Percentiles rank a stretch among this genome's conserved stretches.
phyloP scores from a whole-genome alignment of 2,113 vertebrate genomes.

The Chauna torquata region DNA sequence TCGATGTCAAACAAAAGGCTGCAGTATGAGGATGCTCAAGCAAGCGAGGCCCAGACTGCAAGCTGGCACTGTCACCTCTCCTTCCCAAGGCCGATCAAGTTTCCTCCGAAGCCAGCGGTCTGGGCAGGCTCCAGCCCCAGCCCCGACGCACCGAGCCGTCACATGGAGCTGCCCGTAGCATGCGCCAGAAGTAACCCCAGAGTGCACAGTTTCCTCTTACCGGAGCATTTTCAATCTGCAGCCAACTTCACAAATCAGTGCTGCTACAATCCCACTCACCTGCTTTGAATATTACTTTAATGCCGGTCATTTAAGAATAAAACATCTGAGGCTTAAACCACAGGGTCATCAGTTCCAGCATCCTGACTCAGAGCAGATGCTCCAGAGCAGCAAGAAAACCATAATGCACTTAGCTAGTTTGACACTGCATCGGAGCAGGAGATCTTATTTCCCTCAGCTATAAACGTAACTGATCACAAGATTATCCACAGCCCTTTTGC shows the following conservation, averaged over 20 bases:
- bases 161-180: accelerated
- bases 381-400: not conserved
- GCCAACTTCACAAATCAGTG: not conserved
- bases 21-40: not conserved
- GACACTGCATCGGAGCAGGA: not conserved
- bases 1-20: slow-evolving; percentile 32
- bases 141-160: not conserved
- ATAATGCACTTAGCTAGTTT: not conserved
- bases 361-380: not conserved
- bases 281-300: not conserved
- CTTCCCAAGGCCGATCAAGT: not conserved
- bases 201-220: not conserved
- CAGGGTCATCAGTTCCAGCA: not conserved
- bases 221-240: not conserved
- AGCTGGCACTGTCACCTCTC: not conserved
- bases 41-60: not conserved
- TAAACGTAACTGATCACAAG: not conserved
- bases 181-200: not conserved
- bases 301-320: not conserved
- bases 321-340: not conserved
- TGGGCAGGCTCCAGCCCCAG: not conserved
- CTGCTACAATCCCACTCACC: not conserved
- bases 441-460: slow-evolving; percentile 33
- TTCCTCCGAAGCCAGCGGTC: accelerated
- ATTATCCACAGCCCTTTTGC: not conserved